Percentiles rank a stretch among this genome's conserved stretches.
Evolutionary conservation across 2,113 vertebrate species (phyloP).

Genomic region (Corvus hawaiiensis): DNA sequence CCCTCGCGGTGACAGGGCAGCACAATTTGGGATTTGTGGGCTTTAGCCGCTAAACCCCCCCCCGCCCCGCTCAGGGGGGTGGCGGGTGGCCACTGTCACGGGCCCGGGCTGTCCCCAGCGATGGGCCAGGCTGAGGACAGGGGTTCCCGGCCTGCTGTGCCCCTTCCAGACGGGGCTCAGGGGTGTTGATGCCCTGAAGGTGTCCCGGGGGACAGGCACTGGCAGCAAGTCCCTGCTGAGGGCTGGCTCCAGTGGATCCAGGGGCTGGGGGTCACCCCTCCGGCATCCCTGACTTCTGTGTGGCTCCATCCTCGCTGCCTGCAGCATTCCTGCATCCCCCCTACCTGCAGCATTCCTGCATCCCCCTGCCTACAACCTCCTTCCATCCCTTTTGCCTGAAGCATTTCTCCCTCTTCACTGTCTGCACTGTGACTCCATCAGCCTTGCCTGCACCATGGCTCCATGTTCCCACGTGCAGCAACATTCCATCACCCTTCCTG

Average conservation of each 20-base stretch:
- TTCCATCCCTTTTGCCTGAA: not conserved
- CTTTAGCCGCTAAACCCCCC: conserved; percentile 43
- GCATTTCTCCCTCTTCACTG: not conserved
- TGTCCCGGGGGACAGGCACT: not conserved
- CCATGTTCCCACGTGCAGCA: not conserved
- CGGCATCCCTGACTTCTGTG: accelerated
- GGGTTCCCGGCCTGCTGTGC: not conserved
- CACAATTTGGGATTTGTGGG: conserved; percentile 77
- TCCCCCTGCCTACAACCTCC: not conserved
- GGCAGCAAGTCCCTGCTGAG: not conserved
- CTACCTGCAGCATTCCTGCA: not conserved
- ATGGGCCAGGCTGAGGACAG: not conserved
- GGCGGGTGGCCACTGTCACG: not conserved
- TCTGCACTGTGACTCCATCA: not conserved
- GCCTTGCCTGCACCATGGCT: not conserved
- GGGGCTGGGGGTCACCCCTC: not conserved
- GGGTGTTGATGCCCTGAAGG: not conserved
- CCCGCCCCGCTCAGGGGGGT: not conserved
- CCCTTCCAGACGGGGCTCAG: not conserved
- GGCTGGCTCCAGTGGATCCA: not conserved
- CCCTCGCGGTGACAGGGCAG: conserved; percentile 62
- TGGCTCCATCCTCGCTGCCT: not conserved
- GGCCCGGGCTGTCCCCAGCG: not conserved
- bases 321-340: not conserved
- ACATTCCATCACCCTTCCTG: not conserved